Base-by-base conservation (phyloP, 2,888 invertebrate genomes). In the Hofmannophila pseudospretella region DNA sequence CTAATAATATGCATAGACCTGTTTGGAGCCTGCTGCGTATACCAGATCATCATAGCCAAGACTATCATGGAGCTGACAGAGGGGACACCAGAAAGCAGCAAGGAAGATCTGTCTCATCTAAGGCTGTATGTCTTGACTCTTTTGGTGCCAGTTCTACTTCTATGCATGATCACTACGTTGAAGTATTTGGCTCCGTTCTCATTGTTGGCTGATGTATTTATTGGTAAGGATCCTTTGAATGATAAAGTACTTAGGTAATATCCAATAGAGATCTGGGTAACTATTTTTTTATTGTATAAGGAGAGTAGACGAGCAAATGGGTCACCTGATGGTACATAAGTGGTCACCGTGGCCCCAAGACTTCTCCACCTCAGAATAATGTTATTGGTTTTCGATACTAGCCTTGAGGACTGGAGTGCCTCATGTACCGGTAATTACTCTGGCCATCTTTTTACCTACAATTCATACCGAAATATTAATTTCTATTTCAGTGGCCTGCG, bases 171-270 rank as follows among this genome's bases (percentile, higher is more conserved):
- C 26, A 80, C 76, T 0, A 77, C 80, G 0, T 40, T 86, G 38
- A 86, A 86, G 26, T 86, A 84, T 41, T 45, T 86, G 29, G 85
- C 85, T 0, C 85, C 85, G 0, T 86, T 86, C 37, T 73, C 81
- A 0, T 46, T 85, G 27, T 34, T 81, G 0, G 85, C 80, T 37
- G 82, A 86, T 51, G 49, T 67, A 0, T 82, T 86, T 49, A 82
- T 86, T 41, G 77, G 85, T 85, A 49, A 66, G 65, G n/a, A 11
- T n/a, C n/a, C n/a, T n/a, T n/a, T n/a, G n/a, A n/a, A n/a, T n/a
- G n/a, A n/a, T n/a, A n/a, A n/a, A n/a, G n/a, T n/a, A n/a, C n/a
- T n/a, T n/a, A n/a, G n/a, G n/a, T n/a, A n/a, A n/a, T n/a, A n/a
- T n/a, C n/a, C n/a, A n/a, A n/a, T n/a, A n/a, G n/a, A n/a, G n/a